phyloP scores from a whole-genome alignment of 2,888 invertebrate species.

The Oasisia sp. region DNA sequence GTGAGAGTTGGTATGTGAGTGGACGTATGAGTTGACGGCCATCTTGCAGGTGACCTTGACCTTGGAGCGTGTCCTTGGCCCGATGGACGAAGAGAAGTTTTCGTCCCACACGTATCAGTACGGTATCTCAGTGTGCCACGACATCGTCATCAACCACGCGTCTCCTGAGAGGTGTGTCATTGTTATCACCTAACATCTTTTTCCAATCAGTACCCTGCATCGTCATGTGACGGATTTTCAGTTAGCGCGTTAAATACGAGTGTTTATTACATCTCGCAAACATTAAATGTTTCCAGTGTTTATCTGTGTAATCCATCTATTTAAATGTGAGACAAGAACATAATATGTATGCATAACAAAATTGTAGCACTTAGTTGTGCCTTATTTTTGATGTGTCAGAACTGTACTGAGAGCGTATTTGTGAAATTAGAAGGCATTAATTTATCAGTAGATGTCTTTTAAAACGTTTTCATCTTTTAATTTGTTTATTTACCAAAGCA shows the following conservation, averaged over 20 bases:
- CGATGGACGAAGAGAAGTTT: conserved; percentile 75
- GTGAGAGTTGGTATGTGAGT: background rate
- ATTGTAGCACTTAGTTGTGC: no score
- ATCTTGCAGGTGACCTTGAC: conserved; percentile 40
- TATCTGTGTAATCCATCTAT: background rate
- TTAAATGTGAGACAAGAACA: no score
- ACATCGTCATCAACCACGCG: conserved; percentile 72
- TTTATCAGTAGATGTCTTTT: no score
- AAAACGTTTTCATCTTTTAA: no score
- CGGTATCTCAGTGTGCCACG: conserved; percentile 76
- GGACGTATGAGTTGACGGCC: background rate
- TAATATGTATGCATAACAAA: no score
- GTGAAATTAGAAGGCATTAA: no score
- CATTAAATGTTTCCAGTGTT: background rate
- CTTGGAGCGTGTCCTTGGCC: conserved; percentile 74
- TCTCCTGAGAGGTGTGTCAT: conserved; percentile 67
- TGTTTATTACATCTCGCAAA: background rate
- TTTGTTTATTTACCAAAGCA: no score
- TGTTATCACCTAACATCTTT: background rate
- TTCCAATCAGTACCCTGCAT: background rate
- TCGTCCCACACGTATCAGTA: conserved; percentile 75
- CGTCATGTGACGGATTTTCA: background rate
- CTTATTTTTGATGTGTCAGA: no score
- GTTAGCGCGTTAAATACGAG: background rate
- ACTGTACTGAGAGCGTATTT: no score